phyloP scores from a whole-genome alignment of 2,797 vertebrate genomes.

The Pteropus rufus region DNA sequence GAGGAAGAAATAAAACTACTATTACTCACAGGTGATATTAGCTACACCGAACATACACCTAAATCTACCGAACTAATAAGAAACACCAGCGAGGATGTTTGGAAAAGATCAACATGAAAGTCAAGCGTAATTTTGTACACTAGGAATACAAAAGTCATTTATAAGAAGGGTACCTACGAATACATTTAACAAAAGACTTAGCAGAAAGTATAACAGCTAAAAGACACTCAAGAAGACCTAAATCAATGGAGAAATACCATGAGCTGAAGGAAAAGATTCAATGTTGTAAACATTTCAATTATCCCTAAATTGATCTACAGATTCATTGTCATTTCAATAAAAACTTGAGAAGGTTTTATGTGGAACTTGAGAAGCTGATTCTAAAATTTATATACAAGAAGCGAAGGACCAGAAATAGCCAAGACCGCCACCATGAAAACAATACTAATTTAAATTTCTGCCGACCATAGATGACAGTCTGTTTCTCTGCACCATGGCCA shows the following conservation, averaged over 20 bases:
- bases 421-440: not conserved
- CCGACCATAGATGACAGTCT: not conserved
- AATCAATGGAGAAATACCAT: not conserved
- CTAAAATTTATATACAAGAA: not conserved
- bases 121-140: not conserved
- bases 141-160: not conserved
- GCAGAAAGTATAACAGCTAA: not conserved
- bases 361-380: not conserved
- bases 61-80: not conserved
- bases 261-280: not conserved
- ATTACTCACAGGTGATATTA: not conserved
- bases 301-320: not conserved
- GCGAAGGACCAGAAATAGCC: not conserved
- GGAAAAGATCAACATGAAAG: not conserved
- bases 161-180: not conserved
- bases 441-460: not conserved
- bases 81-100: not conserved
- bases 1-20: not conserved
- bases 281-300: not conserved
- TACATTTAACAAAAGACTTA: not conserved
- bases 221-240: not conserved
- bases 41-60: not conserved
- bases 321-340: not conserved
- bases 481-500: not conserved
- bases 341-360: not conserved